Evolutionary conservation across 2,797 vertebrate species (phyloP).

Genomic region (Sebastes iracundus): DNA sequence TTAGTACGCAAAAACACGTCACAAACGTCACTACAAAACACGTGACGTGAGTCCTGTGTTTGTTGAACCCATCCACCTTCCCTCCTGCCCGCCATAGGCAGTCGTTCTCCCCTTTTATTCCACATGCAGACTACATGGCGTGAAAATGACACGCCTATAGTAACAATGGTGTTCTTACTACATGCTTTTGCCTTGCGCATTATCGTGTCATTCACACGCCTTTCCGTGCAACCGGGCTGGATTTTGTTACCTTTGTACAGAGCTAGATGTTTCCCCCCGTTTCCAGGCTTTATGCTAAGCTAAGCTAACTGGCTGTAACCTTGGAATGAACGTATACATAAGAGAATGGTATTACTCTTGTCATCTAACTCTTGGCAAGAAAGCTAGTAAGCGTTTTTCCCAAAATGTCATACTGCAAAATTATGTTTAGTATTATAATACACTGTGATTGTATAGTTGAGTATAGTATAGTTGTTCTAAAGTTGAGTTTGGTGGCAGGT

Average conservation of each 20-base stretch:
- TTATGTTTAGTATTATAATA: background rate
- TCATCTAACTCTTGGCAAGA: background rate
- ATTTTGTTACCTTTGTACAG: background rate
- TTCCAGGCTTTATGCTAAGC: background rate
- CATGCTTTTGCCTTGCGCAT: too few relatives aligned
- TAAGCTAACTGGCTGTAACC: background rate
- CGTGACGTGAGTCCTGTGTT: background rate
- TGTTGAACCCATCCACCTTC: background rate
- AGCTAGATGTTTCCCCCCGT: background rate
- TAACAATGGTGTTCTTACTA: too few relatives aligned
- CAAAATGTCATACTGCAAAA: background rate
- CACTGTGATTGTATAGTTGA: too few relatives aligned
- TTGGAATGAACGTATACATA: background rate
- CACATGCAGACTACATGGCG: background rate
- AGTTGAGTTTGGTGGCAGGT: background rate
- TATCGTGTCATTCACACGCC: too few relatives aligned
- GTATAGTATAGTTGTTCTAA: background rate
- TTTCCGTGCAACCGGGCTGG: too few relatives aligned
- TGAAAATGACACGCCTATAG: too few relatives aligned
- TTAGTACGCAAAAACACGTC: background rate
- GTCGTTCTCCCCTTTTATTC: background rate
- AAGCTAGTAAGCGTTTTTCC: background rate
- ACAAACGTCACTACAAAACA: too few relatives aligned
- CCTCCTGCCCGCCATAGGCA: background rate
- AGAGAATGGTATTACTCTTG: background rate